Conservation (phyloP, 2,113 vertebrate species). For the Notiomystis cincta region DNA sequence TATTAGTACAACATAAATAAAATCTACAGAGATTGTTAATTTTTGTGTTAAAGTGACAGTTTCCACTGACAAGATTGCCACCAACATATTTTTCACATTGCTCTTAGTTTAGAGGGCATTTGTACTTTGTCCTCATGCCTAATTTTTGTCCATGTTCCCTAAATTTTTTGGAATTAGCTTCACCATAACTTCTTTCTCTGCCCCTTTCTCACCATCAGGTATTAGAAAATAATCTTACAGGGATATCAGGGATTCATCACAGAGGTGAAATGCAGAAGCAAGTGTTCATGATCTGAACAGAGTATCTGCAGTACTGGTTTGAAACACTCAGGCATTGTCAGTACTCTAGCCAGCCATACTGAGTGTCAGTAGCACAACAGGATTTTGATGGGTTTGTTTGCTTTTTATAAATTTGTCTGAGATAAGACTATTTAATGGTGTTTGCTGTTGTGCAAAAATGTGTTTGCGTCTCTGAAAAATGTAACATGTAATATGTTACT, state of each 20-base stretch:
- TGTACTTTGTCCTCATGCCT: background rate
- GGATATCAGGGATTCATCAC: background rate
- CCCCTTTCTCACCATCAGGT: background rate
- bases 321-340: rapidly evolving
- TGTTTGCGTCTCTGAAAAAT: background rate
- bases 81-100: background rate
- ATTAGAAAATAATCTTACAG: background rate
- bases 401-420: background rate
- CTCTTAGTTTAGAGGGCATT: background rate
- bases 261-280: background rate
- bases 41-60: background rate
- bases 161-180: background rate
- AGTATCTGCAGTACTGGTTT: background rate
- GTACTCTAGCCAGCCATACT: background rate
- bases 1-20: background rate
- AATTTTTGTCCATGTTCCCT: background rate
- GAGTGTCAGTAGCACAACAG: background rate
- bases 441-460: background rate
- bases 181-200: background rate
- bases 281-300: background rate
- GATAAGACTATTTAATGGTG: background rate
- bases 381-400: background rate
- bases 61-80: background rate
- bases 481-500: background rate
- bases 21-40: background rate